Base-by-base conservation (phyloP, 2,888 invertebrate genomes). In the Nomada goodeniana region DNA sequence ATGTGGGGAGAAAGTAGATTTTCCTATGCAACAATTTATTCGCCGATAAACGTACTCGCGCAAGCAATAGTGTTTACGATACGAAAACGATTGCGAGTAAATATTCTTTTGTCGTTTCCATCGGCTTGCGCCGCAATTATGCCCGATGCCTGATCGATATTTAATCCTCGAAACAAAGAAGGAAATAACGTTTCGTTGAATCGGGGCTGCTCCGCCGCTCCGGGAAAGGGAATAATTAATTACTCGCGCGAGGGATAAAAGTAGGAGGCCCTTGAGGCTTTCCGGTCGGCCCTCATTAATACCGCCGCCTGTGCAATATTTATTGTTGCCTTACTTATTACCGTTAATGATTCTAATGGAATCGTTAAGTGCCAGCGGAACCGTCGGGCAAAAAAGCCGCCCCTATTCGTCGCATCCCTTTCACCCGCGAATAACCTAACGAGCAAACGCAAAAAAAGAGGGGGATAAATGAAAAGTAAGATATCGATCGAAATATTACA, bases 331-430 rank as follows among this genome's bases (percentile, higher is more conserved):
- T 55, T 63, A 47, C 80, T 81, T 74, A 80, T 74, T 81, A 65
- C 68, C 59, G 57, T 80, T 80, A 80, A 69, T 75, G 74, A 71
- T 80, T 67, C 74, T 71, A 82, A 80, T 61, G 74, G 65, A 70
- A 70, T 65, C 67, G 60, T 80, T 71, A 67, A 80, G 74, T 74
- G 50, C 42, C 36, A 20, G 5, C 55, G 61, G 53, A 44, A 61
- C 36, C 44, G 47, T 13, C 42, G 47, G 47, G 71, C 71, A 70
- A 67, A 76, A 63, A 68, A 29, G 23, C 23, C 7, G 18, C 13
- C 11, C 13, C 23, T 36, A 36, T 53, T 47, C 70, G 26, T 47
- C 44, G 44, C 44, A 29, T 64, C 53, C 44, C 57, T 59, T 52
- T 53, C 65, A 18, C 59, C 59, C n/a, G 18, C 4, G 67, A 65